Conservation (phyloP, 2,113 vertebrate species). For the Oncorhynchus kisutch region DNA sequence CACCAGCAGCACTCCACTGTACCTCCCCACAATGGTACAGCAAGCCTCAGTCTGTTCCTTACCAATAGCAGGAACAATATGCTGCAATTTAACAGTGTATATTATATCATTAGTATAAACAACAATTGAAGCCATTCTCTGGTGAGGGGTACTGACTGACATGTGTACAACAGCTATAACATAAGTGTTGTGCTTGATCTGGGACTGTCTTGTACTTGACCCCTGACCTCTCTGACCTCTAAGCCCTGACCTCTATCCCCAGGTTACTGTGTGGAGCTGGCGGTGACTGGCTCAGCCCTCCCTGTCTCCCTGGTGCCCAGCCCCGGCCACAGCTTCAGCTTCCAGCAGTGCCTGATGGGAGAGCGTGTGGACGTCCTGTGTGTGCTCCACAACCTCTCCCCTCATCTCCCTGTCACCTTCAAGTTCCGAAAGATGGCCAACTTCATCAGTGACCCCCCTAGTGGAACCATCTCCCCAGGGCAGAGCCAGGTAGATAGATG, state of each 20-base stretch:
- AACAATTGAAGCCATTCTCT: no score
- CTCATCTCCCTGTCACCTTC: slow-evolving; percentile 77
- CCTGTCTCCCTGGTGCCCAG: slow-evolving; percentile 76
- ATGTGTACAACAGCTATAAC: no score
- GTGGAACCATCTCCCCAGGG: slow-evolving; percentile 70
- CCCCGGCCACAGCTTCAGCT: slow-evolving; percentile 72
- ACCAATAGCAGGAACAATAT: no score
- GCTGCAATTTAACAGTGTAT: no score
- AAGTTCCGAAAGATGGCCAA: slow-evolving; percentile 76
- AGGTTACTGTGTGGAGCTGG: slow-evolving; percentile 72
- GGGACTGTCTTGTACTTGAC: no score
- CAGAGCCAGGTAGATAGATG: slow-evolving; percentile 54
- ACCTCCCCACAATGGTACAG: slow-evolving; percentile 42
- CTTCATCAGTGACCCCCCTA: slow-evolving; percentile 74
- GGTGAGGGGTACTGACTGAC: no score
- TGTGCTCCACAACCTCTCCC: slow-evolving; percentile 75
- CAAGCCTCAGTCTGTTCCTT: no score
- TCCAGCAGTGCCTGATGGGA: slow-evolving; percentile 75
- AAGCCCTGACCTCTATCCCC: neutral
- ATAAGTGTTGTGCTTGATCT: no score
- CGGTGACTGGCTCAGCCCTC: slow-evolving; percentile 79
- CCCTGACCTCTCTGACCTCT: neutral
- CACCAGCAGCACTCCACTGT: slow-evolving; percentile 45
- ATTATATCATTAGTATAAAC: no score
- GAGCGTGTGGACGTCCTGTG: slow-evolving; percentile 65